phyloP scores from a whole-genome alignment of 37 sponge, comb jelly and placozoan genomes.

The Halisarca cf. caerulea region DNA sequence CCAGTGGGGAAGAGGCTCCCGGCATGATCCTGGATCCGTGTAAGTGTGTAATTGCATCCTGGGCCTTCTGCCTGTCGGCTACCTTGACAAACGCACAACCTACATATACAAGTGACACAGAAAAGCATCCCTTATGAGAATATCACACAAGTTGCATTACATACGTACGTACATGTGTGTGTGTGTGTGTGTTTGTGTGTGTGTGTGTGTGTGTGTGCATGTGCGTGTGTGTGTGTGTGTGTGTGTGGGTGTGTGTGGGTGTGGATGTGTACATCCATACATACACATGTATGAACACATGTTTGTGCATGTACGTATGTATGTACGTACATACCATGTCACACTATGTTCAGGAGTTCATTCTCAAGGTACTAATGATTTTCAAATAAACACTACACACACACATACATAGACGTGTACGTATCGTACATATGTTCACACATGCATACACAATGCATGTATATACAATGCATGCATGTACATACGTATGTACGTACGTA shows the following conservation, averaged over 20 bases:
- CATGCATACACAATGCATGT: too few relatives aligned
- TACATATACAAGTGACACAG: conserved; percentile 21
- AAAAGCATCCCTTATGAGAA: too few relatives aligned
- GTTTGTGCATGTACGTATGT: not conserved
- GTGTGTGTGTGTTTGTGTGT: too few relatives aligned
- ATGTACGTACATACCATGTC: not conserved
- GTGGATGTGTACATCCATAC: not conserved
- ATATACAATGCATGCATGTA: too few relatives aligned
- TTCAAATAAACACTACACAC: too few relatives aligned
- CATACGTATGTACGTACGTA: too few relatives aligned
- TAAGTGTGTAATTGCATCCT: conserved; percentile 90
- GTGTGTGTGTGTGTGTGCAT: not conserved
- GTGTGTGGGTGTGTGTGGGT: not conserved
- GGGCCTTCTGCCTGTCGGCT: conserved; percentile 74
- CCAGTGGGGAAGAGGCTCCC: conserved; percentile 82
- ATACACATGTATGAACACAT: not conserved
- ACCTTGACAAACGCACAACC: conserved; percentile 97
- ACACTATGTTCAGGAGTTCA: too few relatives aligned
- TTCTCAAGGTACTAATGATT: too few relatives aligned
- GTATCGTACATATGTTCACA: too few relatives aligned
- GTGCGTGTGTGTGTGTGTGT: not conserved
- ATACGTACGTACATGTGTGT: conserved; percentile 1
- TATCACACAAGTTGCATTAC: too few relatives aligned
- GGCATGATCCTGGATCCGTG: conserved; percentile 90
- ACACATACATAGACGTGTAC: too few relatives aligned